Evolutionary conservation across 1,140 invertebrate genomes (phyloP).

Genomic region (Eupeodes corollae): DNA sequence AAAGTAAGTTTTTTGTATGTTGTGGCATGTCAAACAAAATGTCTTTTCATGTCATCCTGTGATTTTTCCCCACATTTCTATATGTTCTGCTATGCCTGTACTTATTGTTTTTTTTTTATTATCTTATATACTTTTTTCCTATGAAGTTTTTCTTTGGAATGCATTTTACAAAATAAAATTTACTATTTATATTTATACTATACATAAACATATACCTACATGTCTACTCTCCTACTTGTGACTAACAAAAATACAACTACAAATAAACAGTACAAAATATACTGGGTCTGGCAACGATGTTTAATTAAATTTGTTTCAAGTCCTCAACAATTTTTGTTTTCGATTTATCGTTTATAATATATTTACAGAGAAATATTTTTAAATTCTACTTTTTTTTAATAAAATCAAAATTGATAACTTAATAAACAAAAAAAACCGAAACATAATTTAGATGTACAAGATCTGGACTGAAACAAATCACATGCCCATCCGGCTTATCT

Average conservation of each 20-base stretch:
- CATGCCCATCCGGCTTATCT: slow-evolving; percentile 85
- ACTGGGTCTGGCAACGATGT: too few species aligned
- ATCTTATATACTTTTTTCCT: neutral
- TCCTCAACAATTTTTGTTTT: slow-evolving; percentile 11
- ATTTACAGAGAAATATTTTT: too few species aligned
- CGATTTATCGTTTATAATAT: slow-evolving; percentile 12
- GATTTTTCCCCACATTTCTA: neutral
- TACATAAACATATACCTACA: neutral
- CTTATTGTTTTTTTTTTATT: too few species aligned
- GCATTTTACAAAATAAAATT: neutral
- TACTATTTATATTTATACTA: neutral
- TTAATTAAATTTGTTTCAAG: neutral
- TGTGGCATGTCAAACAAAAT: neutral
- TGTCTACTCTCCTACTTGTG: too few species aligned
- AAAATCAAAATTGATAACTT: neutral
- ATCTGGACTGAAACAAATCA: slow-evolving; percentile 86
- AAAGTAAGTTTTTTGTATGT: slow-evolving; percentile 63
- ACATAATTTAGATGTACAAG: slow-evolving; percentile 65
- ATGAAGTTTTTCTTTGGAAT: neutral
- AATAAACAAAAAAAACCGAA: slow-evolving; percentile 4
- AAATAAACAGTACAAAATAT: too few species aligned
- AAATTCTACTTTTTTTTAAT: neutral
- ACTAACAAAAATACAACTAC: too few species aligned
- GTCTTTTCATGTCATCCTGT: neutral
- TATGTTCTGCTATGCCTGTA: too few species aligned